These are phyloP conservation scores for Agrochola litura DNA, from an alignment of 2,888 invertebrate genomes.

Conservation along the genomic window DNA sequence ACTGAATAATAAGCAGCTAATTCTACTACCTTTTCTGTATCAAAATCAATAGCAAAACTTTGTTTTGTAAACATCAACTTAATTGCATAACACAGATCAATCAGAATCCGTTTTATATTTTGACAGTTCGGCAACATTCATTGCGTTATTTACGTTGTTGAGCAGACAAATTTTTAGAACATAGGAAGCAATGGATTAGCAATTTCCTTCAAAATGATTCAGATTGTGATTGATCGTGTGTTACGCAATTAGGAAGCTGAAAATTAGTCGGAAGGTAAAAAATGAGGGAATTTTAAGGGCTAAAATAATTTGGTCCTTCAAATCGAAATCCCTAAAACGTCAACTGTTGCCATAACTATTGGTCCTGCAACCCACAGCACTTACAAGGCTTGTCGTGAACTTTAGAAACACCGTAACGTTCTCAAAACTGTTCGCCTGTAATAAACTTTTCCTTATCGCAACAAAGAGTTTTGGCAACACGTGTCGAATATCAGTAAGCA, in stretches of 20 bases:
- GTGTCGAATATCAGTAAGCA: slow-evolving; percentile 17
- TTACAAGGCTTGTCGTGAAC: slow-evolving; percentile 10
- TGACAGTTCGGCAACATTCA: no score
- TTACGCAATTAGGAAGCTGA: no score
- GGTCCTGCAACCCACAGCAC: not conserved
- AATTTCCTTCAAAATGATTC: no score
- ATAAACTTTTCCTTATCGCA: slow-evolving; percentile 35
- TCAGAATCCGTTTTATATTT: no score
- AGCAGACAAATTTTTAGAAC: no score
- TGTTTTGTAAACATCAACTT: slow-evolving; percentile 35
- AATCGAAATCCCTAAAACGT: not conserved
- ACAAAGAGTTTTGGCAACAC: slow-evolving; percentile 21
- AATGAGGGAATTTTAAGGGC: not conserved
- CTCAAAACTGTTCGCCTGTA: slow-evolving; percentile 6
- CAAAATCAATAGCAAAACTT: slow-evolving; percentile 26
- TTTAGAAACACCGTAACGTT: not conserved
- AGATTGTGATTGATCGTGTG: no score
- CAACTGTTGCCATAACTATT: not conserved
- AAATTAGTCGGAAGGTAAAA: not conserved
- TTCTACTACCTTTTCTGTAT: not conserved
- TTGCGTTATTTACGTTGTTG: no score
- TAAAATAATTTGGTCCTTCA: not conserved
- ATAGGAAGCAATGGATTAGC: no score
- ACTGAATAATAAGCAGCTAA: slow-evolving; percentile 43
- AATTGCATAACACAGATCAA: no score